Base-by-base conservation (phyloP, 2,797 vertebrate genomes). In the Cyclura pinguis region DNA sequence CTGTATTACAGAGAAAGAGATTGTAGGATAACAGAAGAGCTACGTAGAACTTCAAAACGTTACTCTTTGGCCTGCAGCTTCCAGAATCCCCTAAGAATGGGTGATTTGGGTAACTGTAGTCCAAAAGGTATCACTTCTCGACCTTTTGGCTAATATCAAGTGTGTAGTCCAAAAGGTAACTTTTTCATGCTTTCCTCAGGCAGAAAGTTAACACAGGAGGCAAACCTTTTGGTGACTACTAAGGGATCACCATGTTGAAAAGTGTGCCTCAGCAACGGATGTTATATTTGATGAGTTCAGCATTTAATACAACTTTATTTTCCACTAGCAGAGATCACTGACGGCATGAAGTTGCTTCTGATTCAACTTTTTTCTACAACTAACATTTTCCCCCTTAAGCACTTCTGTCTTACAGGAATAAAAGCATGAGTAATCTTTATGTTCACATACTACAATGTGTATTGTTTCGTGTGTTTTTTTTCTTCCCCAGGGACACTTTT, bases 311-410 rank as follows among this genome's bases (percentile, higher is more conserved):
- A 0, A 0, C 20, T 90, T 94, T 92, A 85, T 90, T 90, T 90
- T 84, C 78, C 90, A 85, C 47, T 86, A 90, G 90, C 74, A 20
- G 0, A 80, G 47, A 76, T 10, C 74, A 72, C 74, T 93, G 90
- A 95, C 90, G 72, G 78, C 90, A 92, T n/a, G 4, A 88, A 85
- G 76, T 77, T 93, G 13, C 50, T 84, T 92, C 73, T 74, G 59
- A 82, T 94, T 84, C 73, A 78, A 47, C 32, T 72, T 42, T 87
- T 4, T 80, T 86, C 57, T 88, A 76, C 92, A 80, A 94, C 90
- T 94, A 93, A 94, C n/a, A 8, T 85, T 89, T 94, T 87, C 50
- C 38, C 91, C 50, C 91, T 91, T 67, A 89, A 93, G 80, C 69
- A 90, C 55, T 29, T n/a, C 89, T 94, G 1, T 91, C 80, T 88